A percentile compares a stretch with the other conserved stretches of the same genome.
phyloP scores from a whole-genome alignment of 2,113 vertebrate species.

The Saccopteryx leptura region DNA sequence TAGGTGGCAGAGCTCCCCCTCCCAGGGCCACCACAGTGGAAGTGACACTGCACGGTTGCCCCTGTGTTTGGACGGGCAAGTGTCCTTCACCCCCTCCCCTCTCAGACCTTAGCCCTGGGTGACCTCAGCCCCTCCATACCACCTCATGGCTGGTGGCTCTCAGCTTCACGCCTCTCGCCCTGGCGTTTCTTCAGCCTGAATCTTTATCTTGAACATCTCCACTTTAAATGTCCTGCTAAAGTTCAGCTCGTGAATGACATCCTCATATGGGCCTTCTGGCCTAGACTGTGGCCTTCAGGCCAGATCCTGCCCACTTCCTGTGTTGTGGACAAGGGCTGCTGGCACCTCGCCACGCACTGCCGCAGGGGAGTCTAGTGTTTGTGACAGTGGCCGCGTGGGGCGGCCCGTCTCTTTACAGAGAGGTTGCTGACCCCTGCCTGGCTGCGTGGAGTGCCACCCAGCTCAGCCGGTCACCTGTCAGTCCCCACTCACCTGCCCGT shows the following conservation, averaged over 20 bases:
- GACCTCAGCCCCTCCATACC: neutral
- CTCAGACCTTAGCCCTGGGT: neutral
- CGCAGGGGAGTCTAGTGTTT: neutral
- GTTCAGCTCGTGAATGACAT: neutral
- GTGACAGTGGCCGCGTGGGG: neutral
- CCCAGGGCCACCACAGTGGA: neutral
- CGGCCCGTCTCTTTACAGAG: neutral
- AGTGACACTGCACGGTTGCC: neutral
- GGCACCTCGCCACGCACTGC: neutral
- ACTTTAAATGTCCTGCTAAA: neutral
- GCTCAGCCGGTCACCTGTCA: neutral
- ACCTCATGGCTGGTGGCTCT: too few relatives aligned
- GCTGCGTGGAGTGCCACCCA: neutral
- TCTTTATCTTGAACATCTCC: neutral
- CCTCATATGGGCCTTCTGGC: neutral
- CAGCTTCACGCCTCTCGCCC: neutral
- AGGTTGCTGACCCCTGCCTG: neutral
- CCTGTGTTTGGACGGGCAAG: neutral
- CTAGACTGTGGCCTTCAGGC: neutral
- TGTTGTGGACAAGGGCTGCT: neutral
- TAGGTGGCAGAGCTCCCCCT: neutral
- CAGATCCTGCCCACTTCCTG: neutral
- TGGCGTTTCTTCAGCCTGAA: neutral
- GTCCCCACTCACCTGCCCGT: neutral
- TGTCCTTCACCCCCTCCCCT: neutral